Conservation (phyloP, 2,888 invertebrate genomes). For the Alcis repandata region DNA sequence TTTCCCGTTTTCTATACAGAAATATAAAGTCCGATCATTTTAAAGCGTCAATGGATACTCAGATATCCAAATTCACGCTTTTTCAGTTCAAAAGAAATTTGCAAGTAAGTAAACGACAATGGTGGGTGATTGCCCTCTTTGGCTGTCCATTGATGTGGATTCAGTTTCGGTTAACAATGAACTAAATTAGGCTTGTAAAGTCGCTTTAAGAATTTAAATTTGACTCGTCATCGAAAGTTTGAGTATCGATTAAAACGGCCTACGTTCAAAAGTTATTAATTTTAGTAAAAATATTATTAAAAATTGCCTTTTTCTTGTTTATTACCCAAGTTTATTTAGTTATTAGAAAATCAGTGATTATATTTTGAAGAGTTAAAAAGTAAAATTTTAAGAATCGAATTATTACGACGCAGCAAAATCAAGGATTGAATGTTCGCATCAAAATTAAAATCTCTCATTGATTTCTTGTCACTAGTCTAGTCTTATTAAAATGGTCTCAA, state of each 20-base stretch:
- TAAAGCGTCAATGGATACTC: constrained; percentile 48
- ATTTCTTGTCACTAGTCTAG: too few species aligned
- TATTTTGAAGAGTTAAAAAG: too few species aligned
- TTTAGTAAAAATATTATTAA: too few species aligned
- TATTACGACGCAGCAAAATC: too few species aligned
- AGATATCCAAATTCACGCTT: constrained; percentile 47
- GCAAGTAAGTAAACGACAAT: constrained; percentile 81
- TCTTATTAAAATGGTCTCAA: background rate
- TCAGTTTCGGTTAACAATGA: constrained; percentile 36
- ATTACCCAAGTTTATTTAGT: too few species aligned
- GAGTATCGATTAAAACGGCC: background rate
- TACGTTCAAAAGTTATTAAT: background rate
- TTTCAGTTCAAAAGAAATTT: constrained; percentile 62
- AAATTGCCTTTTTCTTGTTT: too few species aligned
- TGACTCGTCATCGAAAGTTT: constrained; percentile 25
- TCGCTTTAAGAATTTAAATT: constrained; percentile 32
- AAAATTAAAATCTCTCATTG: too few species aligned
- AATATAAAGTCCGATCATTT: constrained; percentile 2
- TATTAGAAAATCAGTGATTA: too few species aligned
- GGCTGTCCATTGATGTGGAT: constrained; percentile 36
- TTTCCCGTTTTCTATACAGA: constrained; percentile 26
- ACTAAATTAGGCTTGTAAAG: constrained; percentile 47
- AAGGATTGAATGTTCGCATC: too few species aligned
- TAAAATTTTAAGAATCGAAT: too few species aligned
- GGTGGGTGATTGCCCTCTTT: constrained; percentile 65